Conservation (phyloP, 1,140 invertebrate genomes). For the Alviniconcha marisindica region DNA sequence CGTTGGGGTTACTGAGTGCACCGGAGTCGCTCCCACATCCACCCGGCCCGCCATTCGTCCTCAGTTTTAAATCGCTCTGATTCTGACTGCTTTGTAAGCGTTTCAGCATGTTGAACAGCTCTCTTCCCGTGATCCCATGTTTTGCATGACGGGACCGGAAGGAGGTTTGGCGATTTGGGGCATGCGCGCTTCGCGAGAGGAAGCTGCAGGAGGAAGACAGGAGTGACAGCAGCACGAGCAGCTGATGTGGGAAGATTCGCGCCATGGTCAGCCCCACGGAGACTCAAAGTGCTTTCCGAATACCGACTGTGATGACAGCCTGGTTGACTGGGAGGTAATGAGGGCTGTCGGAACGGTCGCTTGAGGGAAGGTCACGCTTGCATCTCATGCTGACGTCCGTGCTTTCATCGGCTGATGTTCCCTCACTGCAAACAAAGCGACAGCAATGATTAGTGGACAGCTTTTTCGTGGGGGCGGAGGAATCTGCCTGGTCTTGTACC, state of each 20-base stretch:
- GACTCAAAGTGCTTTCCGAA: too few relatives aligned
- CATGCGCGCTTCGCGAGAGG: not conserved
- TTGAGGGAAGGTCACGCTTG: too few relatives aligned
- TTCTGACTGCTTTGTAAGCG: too few relatives aligned
- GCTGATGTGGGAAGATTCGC: not conserved
- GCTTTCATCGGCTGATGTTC: not conserved
- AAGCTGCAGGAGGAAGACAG: not conserved
- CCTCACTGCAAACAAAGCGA: not conserved
- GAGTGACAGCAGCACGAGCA: constrained; percentile 1
- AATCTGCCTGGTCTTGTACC: too few relatives aligned
- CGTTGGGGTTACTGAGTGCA: not conserved
- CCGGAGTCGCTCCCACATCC: not conserved
- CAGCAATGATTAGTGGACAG: too few relatives aligned
- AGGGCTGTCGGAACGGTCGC: too few relatives aligned
- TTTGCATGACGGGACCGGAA: not conserved
- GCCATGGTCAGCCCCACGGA: not conserved
- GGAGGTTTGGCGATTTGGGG: not conserved
- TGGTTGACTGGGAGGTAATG: too few relatives aligned
- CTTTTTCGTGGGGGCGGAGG: too few relatives aligned
- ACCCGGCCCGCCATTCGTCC: not conserved
- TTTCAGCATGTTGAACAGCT: not conserved
- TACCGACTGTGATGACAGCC: too few relatives aligned
- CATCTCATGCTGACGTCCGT: not conserved
- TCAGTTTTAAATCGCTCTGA: not conserved
- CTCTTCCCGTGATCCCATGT: not conserved